Base-by-base conservation (phyloP, 2,113 vertebrate species). In the Anthoscopus minutus region DNA sequence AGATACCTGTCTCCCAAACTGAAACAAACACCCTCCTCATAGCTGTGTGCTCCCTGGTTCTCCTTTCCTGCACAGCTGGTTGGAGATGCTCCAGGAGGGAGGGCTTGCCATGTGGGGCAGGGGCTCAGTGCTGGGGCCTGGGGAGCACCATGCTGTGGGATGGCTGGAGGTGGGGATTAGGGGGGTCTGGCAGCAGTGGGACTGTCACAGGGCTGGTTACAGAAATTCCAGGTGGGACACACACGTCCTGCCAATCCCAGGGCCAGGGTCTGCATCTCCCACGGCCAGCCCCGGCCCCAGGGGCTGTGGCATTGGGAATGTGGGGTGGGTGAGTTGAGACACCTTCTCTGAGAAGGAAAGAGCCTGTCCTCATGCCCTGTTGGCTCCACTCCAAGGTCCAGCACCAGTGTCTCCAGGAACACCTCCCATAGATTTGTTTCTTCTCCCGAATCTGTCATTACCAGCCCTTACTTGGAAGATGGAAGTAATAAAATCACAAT, bases 111-210 rank as follows among this genome's bases (percentile, higher is more conserved):
- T 2, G 11, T 2, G 5, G 58, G 48, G 54, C 53, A 54, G 82
- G 20, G 40, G 30, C n/a, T 61, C 71, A 42, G 53, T 0, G 0
- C 74, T 30, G 64, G 18, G 22, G 9, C 1, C 0, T 31, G 78
- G 65, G 38, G n/a, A 53, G 30, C 23, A 5, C 17, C 13, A 14
- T 7, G 69, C 22, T 45, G 21, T 11, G 56, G 24, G 51, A 8
- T 30, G 62, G n/a, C 40, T 87, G 71, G 25, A 82, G 44, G 20
- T 33, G n/a, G 42, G 62, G 19, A 16, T 16, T 9, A 9, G 12
- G 6, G 33, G 25, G 11, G 10, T 57, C n/a, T 77, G 58, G 37
- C 31, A 77, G 67, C 72, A 84, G 10, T 3, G 25, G 38, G 33
- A 23, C 53, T 42, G 31, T 66, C 47, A 17, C 2, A 1, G 17